Evolutionary conservation across 2,797 vertebrate genomes (phyloP), one percentile per base, ranked within the genome.

Genomic region (Myripristis jacobus): DNA sequence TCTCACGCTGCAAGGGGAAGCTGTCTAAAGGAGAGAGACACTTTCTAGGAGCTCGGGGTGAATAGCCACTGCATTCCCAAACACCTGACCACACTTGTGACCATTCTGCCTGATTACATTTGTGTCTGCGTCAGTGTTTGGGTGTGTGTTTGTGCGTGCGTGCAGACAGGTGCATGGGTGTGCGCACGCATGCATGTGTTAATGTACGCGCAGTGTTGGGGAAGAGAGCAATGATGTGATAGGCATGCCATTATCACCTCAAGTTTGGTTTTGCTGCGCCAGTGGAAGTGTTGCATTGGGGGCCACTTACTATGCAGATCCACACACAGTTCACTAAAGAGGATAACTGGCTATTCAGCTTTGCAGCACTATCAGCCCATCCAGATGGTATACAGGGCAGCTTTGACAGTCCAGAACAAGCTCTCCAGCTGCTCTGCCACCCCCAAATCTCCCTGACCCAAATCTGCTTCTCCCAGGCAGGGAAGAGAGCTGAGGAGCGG

Each of bases 401-500:
- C 87, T 79, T 56, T 87, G 87, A 89, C 84, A 80, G 85, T 88
- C 87, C 85, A 83, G 77, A 82, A 88, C 88, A 83, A 82, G 89
- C 88, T 87, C 83, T 82, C 82, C 87, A 86, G 88, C 86, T 83
- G 86, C 86, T 83, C 66, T 64, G 75, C 84, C 83, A 81, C 77
- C 88, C 69, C 82, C 89, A 91, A 89, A 91, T 92, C 85, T 90
- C 82, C 80, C 82, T 92, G 92, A 92, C 91, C 92, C 72, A 91
- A 91, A 90, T 93, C 83, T 90, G 82, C 79, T 86, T 82, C 79
- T 85, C 75, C 71, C 61, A 53, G 78, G 65, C 85, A 69, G 70
- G 75, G 79, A 69, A 65, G 69, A 80, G 64, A 74, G 79, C 66
- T 63, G 66, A 85, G 70, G 64, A 88, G 65, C 78, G 81, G 87